phyloP scores from a whole-genome alignment of 2,113 vertebrate genomes.

The Verasper variegatus region DNA sequence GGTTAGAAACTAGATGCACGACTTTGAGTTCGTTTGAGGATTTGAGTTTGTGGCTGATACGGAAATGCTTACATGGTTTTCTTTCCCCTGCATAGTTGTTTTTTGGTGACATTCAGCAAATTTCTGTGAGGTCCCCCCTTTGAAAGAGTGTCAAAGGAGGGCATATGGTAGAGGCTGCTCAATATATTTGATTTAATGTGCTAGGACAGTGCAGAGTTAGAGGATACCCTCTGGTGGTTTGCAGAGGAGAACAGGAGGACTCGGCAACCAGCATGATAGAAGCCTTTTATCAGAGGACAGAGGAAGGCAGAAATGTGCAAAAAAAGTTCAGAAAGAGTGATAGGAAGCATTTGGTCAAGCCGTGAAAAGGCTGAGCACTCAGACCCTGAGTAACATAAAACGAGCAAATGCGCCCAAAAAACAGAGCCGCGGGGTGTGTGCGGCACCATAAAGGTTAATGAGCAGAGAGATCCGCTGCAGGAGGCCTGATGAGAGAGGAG shows the following conservation, averaged over 20 bases:
- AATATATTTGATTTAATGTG: slow-evolving; percentile 70
- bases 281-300: slow-evolving; percentile 59
- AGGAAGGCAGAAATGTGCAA: slow-evolving; percentile 22
- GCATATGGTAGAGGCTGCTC: slow-evolving; percentile 35
- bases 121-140: slow-evolving; percentile 31
- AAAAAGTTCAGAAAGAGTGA: slow-evolving; percentile 45
- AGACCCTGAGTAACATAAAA: slow-evolving; percentile 50
- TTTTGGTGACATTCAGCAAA: slow-evolving; percentile 27
- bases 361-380: slow-evolving; percentile 35
- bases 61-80: background rate
- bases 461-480: slow-evolving; percentile 52
- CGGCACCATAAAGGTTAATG: slow-evolving; percentile 69
- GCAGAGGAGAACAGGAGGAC: slow-evolving; percentile 63
- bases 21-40: background rate
- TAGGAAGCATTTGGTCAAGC: slow-evolving; percentile 58
- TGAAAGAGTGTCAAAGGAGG: slow-evolving; percentile 44
- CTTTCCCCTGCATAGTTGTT: background rate
- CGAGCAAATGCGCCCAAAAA: slow-evolving; percentile 35
- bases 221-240: slow-evolving; percentile 64
- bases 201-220: slow-evolving; percentile 61
- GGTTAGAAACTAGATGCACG: background rate
- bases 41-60: background rate
- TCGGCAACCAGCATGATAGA: slow-evolving; percentile 56
- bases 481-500: slow-evolving; percentile 26
- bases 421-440: slow-evolving; percentile 40